Evolutionary conservation across 2,797 vertebrate species (phyloP).

Genomic region (Gila robusta): DNA sequence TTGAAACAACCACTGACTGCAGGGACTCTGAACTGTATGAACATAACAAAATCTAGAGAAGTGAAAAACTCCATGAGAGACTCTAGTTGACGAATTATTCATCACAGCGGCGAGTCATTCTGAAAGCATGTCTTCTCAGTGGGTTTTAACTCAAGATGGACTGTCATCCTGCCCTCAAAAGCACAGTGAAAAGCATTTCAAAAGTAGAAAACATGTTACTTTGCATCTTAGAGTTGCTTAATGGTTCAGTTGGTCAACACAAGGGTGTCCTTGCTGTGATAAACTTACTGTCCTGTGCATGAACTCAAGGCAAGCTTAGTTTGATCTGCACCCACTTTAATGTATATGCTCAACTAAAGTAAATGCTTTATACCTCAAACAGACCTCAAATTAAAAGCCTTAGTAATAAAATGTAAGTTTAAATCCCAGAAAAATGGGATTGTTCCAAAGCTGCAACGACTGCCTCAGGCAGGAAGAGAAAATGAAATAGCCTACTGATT

Average conservation of each 20-base stretch:
- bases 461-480: conserved; percentile 16
- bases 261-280: neutral
- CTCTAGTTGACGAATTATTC: conserved; percentile 59
- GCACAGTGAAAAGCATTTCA: conserved; percentile 26
- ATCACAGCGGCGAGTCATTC: conserved; percentile 47
- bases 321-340: neutral
- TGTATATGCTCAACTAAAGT: neutral
- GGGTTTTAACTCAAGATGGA: conserved; percentile 40
- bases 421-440: conserved; percentile 15
- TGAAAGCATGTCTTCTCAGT: conserved; percentile 52
- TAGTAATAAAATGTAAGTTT: conserved; percentile 41
- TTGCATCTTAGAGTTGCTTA: conserved; percentile 20
- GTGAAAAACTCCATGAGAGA: conserved; percentile 40
- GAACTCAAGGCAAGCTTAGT: neutral
- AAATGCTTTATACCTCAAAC: neutral
- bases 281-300: neutral
- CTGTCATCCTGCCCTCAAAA: conserved; percentile 35
- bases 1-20: conserved; percentile 23
- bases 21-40: conserved; percentile 37
- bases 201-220: conserved; percentile 39
- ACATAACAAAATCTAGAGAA: conserved; percentile 47
- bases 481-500: conserved; percentile 26
- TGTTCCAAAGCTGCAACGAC: neutral
- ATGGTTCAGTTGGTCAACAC: conserved; percentile 29
- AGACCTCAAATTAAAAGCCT: conserved; percentile 9